Percentiles rank a stretch among this genome's conserved stretches.
Conservation (phyloP, 2,888 invertebrate genomes). For the Druceiella hillmani region DNA sequence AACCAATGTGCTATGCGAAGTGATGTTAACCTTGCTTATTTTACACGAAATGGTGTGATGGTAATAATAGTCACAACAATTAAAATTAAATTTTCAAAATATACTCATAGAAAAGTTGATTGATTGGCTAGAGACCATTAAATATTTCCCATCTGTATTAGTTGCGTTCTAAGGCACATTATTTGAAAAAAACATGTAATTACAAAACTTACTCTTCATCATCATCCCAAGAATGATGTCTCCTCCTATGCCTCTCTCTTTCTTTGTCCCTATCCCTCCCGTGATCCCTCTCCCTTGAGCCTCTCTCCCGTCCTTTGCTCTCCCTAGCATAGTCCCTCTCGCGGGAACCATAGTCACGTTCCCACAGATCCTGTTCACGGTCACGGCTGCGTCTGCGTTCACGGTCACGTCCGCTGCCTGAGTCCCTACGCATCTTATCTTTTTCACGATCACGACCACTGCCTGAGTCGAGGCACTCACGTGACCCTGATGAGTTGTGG, state of each 20-base stretch:
- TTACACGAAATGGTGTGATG: background rate
- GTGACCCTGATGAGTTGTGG: slow-evolving; percentile 45
- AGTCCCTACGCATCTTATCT: slow-evolving; percentile 32
- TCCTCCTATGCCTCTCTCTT: slow-evolving; percentile 50
- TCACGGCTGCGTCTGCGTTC: slow-evolving; percentile 41
- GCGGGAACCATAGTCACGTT: too few species aligned
- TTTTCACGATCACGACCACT: slow-evolving; percentile 49
- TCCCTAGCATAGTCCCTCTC: slow-evolving; percentile 30
- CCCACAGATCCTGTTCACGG: slow-evolving; percentile 41
- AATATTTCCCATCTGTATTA: too few species aligned
- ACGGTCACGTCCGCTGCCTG: slow-evolving; percentile 38
- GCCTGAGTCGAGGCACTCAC: slow-evolving; percentile 47
- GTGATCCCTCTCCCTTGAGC: slow-evolving; percentile 41
- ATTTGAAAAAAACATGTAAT: background rate
- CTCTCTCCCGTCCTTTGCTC: slow-evolving; percentile 35
- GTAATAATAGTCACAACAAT: background rate
- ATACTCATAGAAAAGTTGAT: too few species aligned
- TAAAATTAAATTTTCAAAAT: too few species aligned
- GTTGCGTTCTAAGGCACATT: too few species aligned
- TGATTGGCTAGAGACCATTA: too few species aligned
- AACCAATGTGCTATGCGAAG: too few species aligned
- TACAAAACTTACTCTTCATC: slow-evolving; percentile 59
- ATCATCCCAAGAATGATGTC: slow-evolving; percentile 62
- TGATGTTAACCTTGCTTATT: too few species aligned
- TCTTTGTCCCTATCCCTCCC: slow-evolving; percentile 37